phyloP scores from a whole-genome alignment of 1,140 invertebrate species.

The Meloidogyne exigua region DNA sequence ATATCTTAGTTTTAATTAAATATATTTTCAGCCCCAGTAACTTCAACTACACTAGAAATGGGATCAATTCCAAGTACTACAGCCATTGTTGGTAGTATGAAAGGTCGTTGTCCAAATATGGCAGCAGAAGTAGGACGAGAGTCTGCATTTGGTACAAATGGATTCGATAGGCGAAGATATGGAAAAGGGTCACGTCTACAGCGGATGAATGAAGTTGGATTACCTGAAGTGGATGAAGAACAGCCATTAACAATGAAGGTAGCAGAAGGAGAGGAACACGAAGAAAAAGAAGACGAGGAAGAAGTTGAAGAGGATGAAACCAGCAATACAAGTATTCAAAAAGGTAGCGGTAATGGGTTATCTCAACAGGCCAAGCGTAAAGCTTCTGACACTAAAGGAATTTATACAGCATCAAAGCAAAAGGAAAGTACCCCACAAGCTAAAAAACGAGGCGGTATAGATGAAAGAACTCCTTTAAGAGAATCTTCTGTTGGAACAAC shows the following conservation, averaged over 20 bases:
- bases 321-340: background rate
- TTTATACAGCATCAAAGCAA: background rate
- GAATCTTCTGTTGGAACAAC: constrained; percentile 4
- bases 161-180: background rate
- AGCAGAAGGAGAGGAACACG: background rate
- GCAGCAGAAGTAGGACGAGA: constrained; percentile 17
- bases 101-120: constrained; percentile 22
- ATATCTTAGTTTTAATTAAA: too few species aligned
- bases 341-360: background rate
- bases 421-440: background rate
- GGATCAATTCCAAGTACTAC: constrained; percentile 17
- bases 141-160: background rate
- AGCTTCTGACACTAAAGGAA: background rate
- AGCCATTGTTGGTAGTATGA: constrained; percentile 19
- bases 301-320: background rate
- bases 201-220: background rate
- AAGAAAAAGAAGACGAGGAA: background rate
- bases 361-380: background rate
- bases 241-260: background rate
- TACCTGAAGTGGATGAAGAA: background rate
- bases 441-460: background rate
- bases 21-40: background rate
- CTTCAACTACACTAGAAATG: constrained; percentile 6
- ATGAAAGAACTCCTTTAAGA: constrained; percentile 1
- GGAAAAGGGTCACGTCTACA: background rate